These are phyloP conservation scores for Pterocles orientalis DNA, from an alignment of 2,113 vertebrate species.

Conservation along the genomic window DNA sequence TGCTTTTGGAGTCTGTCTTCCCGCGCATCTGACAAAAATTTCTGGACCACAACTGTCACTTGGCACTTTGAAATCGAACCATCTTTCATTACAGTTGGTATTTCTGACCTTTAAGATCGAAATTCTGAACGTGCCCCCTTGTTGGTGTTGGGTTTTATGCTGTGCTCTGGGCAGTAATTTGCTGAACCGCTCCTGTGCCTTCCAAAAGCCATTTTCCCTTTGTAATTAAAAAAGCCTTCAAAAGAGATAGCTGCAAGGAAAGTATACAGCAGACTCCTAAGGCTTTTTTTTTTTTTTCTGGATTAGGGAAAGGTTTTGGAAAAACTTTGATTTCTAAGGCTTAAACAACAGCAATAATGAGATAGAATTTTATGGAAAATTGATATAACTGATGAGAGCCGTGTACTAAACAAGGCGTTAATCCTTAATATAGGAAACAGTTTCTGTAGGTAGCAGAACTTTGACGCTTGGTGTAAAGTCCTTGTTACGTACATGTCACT, in stretches of 20 bases:
- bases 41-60: not conserved
- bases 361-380: not conserved
- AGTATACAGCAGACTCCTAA: not conserved
- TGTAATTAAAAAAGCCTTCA: conserved; percentile 48
- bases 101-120: conserved; percentile 39
- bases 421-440: not conserved
- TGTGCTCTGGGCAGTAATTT: conserved; percentile 41
- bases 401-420: not conserved
- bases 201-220: conserved; percentile 9
- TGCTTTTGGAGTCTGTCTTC: not conserved
- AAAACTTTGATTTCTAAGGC: not conserved
- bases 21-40: not conserved
- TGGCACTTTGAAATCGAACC: not conserved
- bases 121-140: not conserved
- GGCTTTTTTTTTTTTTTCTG: not conserved
- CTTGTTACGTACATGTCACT: not conserved
- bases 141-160: not conserved
- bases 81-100: conserved; percentile 34
- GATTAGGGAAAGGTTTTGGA: not conserved
- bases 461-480: not conserved
- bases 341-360: not conserved
- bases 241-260: not conserved
- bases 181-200: conserved; percentile 41
- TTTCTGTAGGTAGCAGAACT: not conserved
- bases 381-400: not conserved